Evolutionary conservation across 37 sponge, comb jelly and placozoan genomes (phyloP).

Genomic region (Oscarella lobularis): DNA sequence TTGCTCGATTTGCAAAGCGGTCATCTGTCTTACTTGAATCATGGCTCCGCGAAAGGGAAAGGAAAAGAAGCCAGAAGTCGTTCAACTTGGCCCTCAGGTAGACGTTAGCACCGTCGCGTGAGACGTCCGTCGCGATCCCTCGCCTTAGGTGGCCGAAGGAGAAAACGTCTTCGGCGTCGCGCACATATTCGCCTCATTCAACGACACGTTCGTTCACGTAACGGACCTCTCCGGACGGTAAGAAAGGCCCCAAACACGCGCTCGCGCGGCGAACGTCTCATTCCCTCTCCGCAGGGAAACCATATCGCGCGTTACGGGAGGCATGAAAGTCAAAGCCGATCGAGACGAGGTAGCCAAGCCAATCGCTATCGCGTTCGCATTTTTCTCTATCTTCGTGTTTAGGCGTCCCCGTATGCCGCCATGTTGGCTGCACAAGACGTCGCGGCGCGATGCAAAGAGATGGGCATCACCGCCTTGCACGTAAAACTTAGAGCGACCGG

Average conservation of each 20-base stretch:
- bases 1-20: too few species aligned
- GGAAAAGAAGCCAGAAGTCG: slow-evolving; percentile 61
- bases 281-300: slow-evolving; percentile 70
- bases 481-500: slow-evolving; percentile 96
- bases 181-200: slow-evolving; percentile 99
- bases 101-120: slow-evolving; percentile 76
- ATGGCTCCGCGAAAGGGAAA: slow-evolving; percentile 86
- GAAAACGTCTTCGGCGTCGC: slow-evolving; percentile 97
- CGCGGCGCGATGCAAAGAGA: slow-evolving; percentile 85
- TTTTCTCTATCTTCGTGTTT: background rate
- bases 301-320: slow-evolving; percentile 94
- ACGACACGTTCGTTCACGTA: slow-evolving; percentile 98
- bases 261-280: too few species aligned
- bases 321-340: slow-evolving; percentile 99
- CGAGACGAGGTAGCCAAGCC: slow-evolving; percentile 73
- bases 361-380: background rate
- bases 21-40: slow-evolving; percentile 4
- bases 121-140: slow-evolving; percentile 87
- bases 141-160: slow-evolving; percentile 55
- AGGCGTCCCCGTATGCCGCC: slow-evolving; percentile 98
- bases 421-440: slow-evolving; percentile 99
- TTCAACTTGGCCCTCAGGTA: slow-evolving; percentile 81
- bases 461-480: slow-evolving; percentile 94
- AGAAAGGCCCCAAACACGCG: too few species aligned
- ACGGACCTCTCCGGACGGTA: slow-evolving; percentile 96